These are phyloP conservation scores for Gambusia yucatana DNA, from an alignment of 2,797 vertebrate species.

Conservation along the genomic window DNA sequence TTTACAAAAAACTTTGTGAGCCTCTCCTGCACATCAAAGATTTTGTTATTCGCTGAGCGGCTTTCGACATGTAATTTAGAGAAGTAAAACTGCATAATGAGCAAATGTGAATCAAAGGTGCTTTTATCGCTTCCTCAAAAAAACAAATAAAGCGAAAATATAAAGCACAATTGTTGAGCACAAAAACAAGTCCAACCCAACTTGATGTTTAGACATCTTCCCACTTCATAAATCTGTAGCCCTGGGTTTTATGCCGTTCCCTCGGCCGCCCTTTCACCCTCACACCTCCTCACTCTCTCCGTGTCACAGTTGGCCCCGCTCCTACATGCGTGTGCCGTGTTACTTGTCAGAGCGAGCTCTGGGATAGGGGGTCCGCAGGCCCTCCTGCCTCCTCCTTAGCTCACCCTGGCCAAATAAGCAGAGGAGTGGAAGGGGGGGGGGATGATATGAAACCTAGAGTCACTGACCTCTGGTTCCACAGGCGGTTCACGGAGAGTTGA, in stretches of 20 bases:
- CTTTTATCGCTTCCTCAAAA: slow-evolving; percentile 25
- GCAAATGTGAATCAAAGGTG: slow-evolving; percentile 24
- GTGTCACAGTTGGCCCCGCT: slow-evolving; percentile 52
- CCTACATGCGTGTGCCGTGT: slow-evolving; percentile 42
- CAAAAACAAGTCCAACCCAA: background rate
- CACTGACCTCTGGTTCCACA: slow-evolving; percentile 66
- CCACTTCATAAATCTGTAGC: background rate
- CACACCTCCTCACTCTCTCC: slow-evolving; percentile 35
- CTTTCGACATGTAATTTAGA: slow-evolving; percentile 1
- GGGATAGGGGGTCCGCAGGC: slow-evolving; percentile 45
- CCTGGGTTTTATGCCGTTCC: slow-evolving; percentile 18
- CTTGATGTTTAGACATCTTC: background rate
- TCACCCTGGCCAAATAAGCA: slow-evolving; percentile 56
- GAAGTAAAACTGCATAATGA: slow-evolving; percentile 51
- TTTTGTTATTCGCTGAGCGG: background rate
- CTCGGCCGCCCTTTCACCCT: slow-evolving; percentile 51
- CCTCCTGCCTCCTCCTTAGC: slow-evolving; percentile 42
- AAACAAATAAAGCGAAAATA: background rate
- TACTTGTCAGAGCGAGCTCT: slow-evolving; percentile 55
- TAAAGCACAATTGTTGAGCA: background rate
- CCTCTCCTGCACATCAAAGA: slow-evolving; percentile 28
- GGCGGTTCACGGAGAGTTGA: slow-evolving; percentile 73
- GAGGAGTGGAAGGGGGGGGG: slow-evolving; percentile 41
- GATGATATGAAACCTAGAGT: slow-evolving; percentile 63
- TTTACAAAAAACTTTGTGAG: slow-evolving; percentile 3